Evolutionary conservation across 2,113 vertebrate species (phyloP), one percentile per base, ranked within the genome.

Genomic region (Callorhinus ursinus): DNA sequence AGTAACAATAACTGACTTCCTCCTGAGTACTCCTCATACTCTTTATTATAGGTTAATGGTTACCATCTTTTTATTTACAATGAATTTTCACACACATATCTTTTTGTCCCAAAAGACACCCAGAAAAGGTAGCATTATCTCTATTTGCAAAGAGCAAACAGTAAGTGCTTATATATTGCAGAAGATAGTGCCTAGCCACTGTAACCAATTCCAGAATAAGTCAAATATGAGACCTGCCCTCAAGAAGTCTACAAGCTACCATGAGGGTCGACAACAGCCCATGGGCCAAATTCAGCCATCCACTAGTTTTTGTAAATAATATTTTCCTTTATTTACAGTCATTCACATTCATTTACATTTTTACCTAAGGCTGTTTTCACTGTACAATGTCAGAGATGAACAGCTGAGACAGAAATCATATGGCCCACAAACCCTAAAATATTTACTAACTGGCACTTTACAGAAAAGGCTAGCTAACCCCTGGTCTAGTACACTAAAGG

Each of bases 111-210:
- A 88, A 74, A 90, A 88, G 11, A 76, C 10, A 80, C 21, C 13
- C 31, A 85, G 24, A 90, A 49, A 92, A 71, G n/a, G 71, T 6
- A 84, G 19, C 15, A 77, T 15, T 65, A 36, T 74, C 76, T 88
- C 53, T 79, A 36, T 90, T 61, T 84, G 46, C 55, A 89, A 89
- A 96, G 7, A 95, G 53, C 51, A 91, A 91, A 46, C 3, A 86
- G 31, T 61, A 77, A 3, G 7, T 87, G 33, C n/a, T 71, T 80
- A 80, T 22, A 39, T 1, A 33, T 12, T 65, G 28, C n/a, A 92
- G 22, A 88, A 5, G 4, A 69, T 0, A 88, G 39, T 57, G 28
- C 22, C 49, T 39, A 28, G 3, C n/a, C 65, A 61, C 39, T n/a
- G 8, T 46, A 77, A 88, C 15, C 39, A 83, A 31, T 42, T 92